Base-by-base conservation (phyloP, 2,113 vertebrate species). In the Oreotragus oreotragus region DNA sequence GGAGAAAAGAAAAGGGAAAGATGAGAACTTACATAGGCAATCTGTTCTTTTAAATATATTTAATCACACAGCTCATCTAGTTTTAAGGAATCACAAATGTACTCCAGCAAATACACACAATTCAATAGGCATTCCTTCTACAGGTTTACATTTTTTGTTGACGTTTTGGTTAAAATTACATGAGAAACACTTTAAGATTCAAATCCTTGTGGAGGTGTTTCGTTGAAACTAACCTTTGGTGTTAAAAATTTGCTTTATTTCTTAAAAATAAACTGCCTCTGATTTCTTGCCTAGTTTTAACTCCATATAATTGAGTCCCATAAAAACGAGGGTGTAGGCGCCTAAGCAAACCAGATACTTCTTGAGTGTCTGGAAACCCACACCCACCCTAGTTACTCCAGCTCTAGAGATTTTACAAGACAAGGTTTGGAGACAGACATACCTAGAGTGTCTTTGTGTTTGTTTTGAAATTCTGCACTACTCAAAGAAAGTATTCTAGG, bases 401-500 rank as follows among this genome's bases (percentile, higher is more conserved):
- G 57, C 36, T 89, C 88, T 73, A 91, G 77, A 64, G 53, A 88
- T 83, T 92, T 96, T 91, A 90, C 45, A 95, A 88, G 60, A 93
- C 30, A 81, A 92, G 58, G 0, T 58, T 62, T 62, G 76, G 23
- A 97, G 64, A 91, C 28, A 85, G 39, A 79, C 28, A 91, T 51
- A 92, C 77, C 91, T 98, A 97, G 95, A 88, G 30, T 77, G 51
- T 92, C 94, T 88, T 62, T 51, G 0, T 86, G 96, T 97, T 94
- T 62, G 43, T 95, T 98, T 98, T 91, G 88, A 96, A 76, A 64
- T 88, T 73, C 84, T n/a, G 77, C 23, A 88, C 25, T 91, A 97
- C 23, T 97, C 93, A 45, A 16, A 88, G 45, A 94, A 96, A 83
- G 92, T 94, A 91, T 83, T 97, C 90, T 93, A 90, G 49, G 76